Conservation (phyloP, 2,797 vertebrate genomes). For the Melanotaenia maccullochi region DNA sequence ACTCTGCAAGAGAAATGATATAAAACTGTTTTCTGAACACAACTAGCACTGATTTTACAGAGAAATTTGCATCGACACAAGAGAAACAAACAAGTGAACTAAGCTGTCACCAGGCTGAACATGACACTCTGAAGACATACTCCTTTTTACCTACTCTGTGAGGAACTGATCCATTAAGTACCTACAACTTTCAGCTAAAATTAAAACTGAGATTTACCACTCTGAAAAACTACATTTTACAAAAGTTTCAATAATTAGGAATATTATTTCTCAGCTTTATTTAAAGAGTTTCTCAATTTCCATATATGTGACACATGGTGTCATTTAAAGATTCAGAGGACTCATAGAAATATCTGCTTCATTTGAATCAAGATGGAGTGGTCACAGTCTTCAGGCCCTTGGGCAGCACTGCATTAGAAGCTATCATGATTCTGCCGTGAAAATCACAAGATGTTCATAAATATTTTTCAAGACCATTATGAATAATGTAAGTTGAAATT, state of each 20-base stretch:
- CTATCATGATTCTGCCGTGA: too few species aligned
- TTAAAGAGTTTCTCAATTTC: too few species aligned
- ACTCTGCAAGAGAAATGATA: background rate
- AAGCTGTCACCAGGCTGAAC: slow-evolving; percentile 24
- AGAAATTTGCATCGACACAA: slow-evolving; percentile 1
- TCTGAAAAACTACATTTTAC: too few species aligned
- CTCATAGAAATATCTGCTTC: background rate
- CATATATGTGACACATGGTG: background rate
- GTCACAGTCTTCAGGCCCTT: background rate
- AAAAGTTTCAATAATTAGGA: too few species aligned
- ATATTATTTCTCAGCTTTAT: too few species aligned
- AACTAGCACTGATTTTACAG: background rate
- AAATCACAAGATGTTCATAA: background rate
- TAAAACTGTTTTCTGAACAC: background rate
- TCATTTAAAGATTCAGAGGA: background rate
- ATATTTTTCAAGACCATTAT: background rate
- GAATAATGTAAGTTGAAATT: background rate
- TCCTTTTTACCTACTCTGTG: slow-evolving; percentile 24
- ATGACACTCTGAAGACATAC: slow-evolving; percentile 30
- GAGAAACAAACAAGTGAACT: slow-evolving; percentile 11
- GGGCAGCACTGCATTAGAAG: background rate
- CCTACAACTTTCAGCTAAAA: background rate
- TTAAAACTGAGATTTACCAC: too few species aligned
- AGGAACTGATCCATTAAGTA: slow-evolving; percentile 16
- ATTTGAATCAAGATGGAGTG: background rate